Evolutionary conservation across 2,113 vertebrate species (phyloP).

Genomic region (Phalacrocorax pelagicus): DNA sequence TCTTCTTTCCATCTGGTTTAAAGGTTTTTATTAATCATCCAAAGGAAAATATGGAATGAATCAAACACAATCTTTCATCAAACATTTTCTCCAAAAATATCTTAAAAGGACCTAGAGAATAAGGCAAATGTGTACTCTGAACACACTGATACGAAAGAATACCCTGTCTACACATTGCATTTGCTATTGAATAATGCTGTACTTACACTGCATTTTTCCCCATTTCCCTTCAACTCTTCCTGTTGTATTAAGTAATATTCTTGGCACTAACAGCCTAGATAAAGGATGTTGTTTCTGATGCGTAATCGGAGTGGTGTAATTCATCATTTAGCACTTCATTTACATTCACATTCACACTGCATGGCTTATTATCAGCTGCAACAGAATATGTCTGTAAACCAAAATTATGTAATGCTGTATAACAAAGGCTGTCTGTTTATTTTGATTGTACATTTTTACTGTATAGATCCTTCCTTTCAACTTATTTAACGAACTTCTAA

Average conservation of each 20-base stretch:
- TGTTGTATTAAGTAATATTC: slow-evolving; percentile 56
- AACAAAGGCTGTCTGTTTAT: slow-evolving; percentile 35
- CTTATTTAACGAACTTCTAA: not conserved
- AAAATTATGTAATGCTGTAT: slow-evolving; percentile 33
- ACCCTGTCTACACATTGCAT: not conserved
- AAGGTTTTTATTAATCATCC: not conserved
- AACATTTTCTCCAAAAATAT: slow-evolving; percentile 14
- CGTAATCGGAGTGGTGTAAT: slow-evolving; percentile 31
- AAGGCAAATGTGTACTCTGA: not conserved
- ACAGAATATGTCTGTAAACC: slow-evolving; percentile 24
- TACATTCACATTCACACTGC: slow-evolving; percentile 37
- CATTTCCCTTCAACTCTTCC: slow-evolving; percentile 54
- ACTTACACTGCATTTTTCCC: slow-evolving; percentile 11
- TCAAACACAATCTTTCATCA: not conserved
- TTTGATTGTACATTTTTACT: not conserved
- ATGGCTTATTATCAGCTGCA: slow-evolving; percentile 47
- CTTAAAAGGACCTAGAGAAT: not conserved
- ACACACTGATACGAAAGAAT: not conserved
- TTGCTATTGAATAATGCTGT: slow-evolving; percentile 6
- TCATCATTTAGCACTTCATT: slow-evolving; percentile 62
- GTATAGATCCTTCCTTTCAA: not conserved
- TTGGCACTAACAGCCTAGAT: slow-evolving; percentile 56
- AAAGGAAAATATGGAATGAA: slow-evolving; percentile 9
- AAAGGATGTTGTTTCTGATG: slow-evolving; percentile 67
- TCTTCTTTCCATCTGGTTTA: slow-evolving; percentile 13